A percentile compares a stretch with the other conserved stretches of the same genome.
phyloP scores from a whole-genome alignment of 1,140 invertebrate genomes.

The Papilio helenus region DNA sequence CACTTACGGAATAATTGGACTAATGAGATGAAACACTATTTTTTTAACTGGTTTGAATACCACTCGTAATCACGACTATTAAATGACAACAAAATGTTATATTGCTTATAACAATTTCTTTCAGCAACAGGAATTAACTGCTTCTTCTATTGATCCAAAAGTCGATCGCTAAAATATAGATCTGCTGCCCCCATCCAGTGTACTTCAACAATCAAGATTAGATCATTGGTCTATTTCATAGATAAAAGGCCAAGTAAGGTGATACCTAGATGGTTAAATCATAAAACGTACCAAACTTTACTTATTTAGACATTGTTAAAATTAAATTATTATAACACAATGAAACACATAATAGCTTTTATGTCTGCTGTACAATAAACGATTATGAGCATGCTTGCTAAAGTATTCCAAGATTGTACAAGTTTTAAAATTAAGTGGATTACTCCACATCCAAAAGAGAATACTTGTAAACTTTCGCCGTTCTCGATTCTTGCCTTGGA shows the following conservation, averaged over 20 bases:
- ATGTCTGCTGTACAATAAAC: conserved; percentile 18
- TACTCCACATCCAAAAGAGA: conserved; percentile 57
- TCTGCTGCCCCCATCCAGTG: too few relatives aligned
- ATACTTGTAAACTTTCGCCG: conserved; percentile 57
- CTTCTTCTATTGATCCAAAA: too few relatives aligned
- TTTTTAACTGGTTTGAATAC: background rate
- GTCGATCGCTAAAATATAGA: too few relatives aligned
- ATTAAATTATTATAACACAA: background rate
- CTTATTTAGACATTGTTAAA: background rate
- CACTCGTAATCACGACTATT: too few relatives aligned
- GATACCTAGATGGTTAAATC: background rate
- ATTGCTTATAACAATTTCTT: background rate
- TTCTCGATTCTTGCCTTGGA: conserved; percentile 44
- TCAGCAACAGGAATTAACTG: too few relatives aligned
- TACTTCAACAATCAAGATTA: too few relatives aligned
- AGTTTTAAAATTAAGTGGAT: conserved; percentile 64
- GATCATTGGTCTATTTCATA: background rate
- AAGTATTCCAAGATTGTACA: conserved; percentile 53
- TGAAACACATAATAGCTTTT: conserved; percentile 12
- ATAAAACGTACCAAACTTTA: background rate
- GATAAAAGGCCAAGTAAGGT: too few relatives aligned
- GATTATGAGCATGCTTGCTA: conserved; percentile 33
- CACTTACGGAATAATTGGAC: background rate
- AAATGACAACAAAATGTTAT: background rate
- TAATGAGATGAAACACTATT: background rate